Base-by-base conservation (phyloP, 2,888 invertebrate genomes). In the Suillia variegata region DNA sequence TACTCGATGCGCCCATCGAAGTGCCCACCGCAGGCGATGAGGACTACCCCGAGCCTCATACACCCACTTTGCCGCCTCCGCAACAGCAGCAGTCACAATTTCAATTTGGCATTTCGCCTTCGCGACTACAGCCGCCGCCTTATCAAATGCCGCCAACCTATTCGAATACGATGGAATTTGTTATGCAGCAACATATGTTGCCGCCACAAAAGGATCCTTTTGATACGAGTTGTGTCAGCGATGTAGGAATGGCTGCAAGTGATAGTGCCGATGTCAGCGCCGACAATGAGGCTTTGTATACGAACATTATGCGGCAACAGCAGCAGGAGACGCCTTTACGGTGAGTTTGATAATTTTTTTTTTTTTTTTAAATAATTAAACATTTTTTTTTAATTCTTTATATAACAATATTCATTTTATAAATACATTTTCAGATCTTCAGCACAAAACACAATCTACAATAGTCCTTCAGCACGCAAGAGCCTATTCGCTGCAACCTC, bases 1-100 rank as follows among this genome's bases (percentile, higher is more conserved):
- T 92, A 65, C 80, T 92, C 0, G 91, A 91, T 76, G 88, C 89
- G 67, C 90, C 91, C 0, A 91, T 91, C 55, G 90, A 91, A 77
- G 87, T 88, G 49, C 88, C 88, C 56, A 82, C 82, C 1, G 78
- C 76, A 34, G 70, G 68, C 8, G 74, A 73, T 10, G 56, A 63
- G 10, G 58, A 58, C 20, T 48, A 6, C 59, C 5, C 61, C 54
- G 54, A 61, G 59, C 55, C 63, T 22, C 56, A 57, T 20, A 58
- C 63, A 2, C 60, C 62, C 31, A 59, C 42, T 59, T 65, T 31
- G 67, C 6, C 77, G 74, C 60, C 67, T 67, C 58, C 64, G 18
- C 53, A 62, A 52, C 62, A 58, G 24, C 65, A 59, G 53, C 61
- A 45, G 45, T 4, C 3, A 13, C 17, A 67, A 15, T 74, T 73